Evolutionary conservation across 2,888 invertebrate genomes (phyloP).

Genomic region (Tyria jacobaeae): DNA sequence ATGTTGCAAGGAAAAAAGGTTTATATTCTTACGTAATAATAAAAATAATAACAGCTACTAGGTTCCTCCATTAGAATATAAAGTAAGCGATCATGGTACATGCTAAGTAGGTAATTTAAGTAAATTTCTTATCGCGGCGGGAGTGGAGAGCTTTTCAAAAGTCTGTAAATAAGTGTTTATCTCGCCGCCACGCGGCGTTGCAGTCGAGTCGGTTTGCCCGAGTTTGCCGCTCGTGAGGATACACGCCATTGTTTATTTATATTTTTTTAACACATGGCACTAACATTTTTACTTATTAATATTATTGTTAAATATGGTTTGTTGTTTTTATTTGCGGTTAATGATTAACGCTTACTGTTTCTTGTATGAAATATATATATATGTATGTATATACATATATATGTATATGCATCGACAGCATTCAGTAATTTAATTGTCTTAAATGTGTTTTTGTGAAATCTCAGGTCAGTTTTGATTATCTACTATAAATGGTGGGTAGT

Average conservation of each 20-base stretch:
- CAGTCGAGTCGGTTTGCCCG: conserved; percentile 17
- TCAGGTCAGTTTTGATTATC: too few relatives aligned
- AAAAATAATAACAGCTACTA: conserved; percentile 15
- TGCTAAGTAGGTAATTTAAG: conserved; percentile 66
- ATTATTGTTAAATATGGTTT: conserved; percentile 16
- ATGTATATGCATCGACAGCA: background rate
- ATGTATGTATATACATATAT: too few relatives aligned
- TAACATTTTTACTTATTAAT: conserved; percentile 19
- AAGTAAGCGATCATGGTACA: conserved; percentile 46
- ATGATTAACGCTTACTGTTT: background rate
- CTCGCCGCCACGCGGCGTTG: conserved; percentile 17
- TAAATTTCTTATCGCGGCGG: conserved; percentile 71
- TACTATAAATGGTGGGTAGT: too few relatives aligned
- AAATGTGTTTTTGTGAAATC: too few relatives aligned
- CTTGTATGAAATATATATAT: background rate
- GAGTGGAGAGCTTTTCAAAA: conserved; percentile 65
- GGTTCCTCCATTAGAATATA: conserved; percentile 32
- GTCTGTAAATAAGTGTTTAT: conserved; percentile 68
- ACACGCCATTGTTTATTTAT: conserved; percentile 31
- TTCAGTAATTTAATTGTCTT: too few relatives aligned
- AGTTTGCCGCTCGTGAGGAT: conserved; percentile 26
- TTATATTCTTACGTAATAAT: conserved; percentile 4
- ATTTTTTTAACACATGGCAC: conserved; percentile 32
- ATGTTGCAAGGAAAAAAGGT: conserved; percentile 24
- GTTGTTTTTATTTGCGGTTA: conserved; percentile 20